Conservation (phyloP, 1,140 invertebrate genomes). For the Brachionus plicatilis region DNA sequence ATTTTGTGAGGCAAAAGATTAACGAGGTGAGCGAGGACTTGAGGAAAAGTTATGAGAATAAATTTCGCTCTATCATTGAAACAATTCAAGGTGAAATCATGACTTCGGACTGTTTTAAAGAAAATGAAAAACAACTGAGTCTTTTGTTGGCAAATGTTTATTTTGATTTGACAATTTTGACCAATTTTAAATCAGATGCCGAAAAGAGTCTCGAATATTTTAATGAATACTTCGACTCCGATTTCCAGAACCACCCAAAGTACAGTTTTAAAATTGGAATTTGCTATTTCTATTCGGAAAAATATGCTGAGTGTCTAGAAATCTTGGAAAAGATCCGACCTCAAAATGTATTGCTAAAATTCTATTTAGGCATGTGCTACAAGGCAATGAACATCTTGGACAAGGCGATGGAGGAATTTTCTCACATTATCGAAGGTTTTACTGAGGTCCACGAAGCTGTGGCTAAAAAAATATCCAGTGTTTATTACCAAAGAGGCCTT, state of each 20-base stretch:
- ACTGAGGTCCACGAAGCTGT: background rate
- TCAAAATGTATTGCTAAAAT: background rate
- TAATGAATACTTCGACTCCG: background rate
- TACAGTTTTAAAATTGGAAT: background rate
- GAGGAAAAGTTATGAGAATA: background rate
- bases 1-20: background rate
- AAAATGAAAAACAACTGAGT: background rate
- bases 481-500: background rate
- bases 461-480: background rate
- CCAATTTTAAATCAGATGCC: background rate
- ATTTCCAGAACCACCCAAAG: background rate
- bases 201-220: background rate
- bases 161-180: background rate
- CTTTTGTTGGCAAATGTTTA: background rate
- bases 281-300: background rate
- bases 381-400: background rate
- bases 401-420: background rate
- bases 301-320: background rate
- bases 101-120: background rate
- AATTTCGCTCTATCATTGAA: background rate
- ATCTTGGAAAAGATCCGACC: background rate
- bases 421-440: background rate
- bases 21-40: background rate
- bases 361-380: background rate
- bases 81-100: background rate